Evolutionary conservation across 2,797 vertebrate genomes (phyloP).

Genomic region (Poeciliopsis gracilis): DNA sequence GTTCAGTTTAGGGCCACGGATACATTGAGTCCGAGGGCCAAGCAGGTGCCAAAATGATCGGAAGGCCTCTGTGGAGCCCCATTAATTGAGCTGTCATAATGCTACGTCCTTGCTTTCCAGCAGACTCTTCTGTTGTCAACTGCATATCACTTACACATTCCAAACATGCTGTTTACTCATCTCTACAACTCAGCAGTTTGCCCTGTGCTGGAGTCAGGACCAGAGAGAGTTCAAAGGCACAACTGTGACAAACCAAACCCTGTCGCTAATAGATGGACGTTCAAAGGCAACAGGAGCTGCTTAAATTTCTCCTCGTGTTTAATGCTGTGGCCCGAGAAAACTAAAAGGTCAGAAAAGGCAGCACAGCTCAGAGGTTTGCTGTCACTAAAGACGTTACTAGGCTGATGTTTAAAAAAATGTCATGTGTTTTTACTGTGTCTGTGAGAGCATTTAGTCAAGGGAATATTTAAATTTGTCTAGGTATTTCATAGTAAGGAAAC

Average conservation of each 20-base stretch:
- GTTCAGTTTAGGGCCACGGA: slow-evolving; percentile 36
- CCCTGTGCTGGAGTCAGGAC: slow-evolving; percentile 45
- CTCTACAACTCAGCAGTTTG: slow-evolving; percentile 65
- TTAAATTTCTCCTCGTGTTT: slow-evolving; percentile 29
- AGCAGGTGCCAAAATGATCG: slow-evolving; percentile 69
- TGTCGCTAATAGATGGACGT: slow-evolving; percentile 25
- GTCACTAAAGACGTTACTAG: slow-evolving; percentile 11
- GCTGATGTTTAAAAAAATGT: slow-evolving; percentile 22
- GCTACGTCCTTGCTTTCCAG: slow-evolving; percentile 67
- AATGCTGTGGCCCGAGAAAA: slow-evolving; percentile 27
- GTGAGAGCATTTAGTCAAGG: slow-evolving; percentile 15
- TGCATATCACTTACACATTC: slow-evolving; percentile 40
- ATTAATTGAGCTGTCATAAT: slow-evolving; percentile 75
- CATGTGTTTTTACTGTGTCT: slow-evolving; percentile 21
- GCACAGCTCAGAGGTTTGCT: slow-evolving; percentile 9
- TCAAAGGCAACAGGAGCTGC: slow-evolving; percentile 41
- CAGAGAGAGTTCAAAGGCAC: slow-evolving; percentile 59
- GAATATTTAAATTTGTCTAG: slow-evolving; percentile 29
- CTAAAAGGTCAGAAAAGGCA: slow-evolving; percentile 21
- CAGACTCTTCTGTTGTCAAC: slow-evolving; percentile 69
- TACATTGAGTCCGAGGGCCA: slow-evolving; percentile 54
- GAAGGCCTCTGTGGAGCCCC: slow-evolving; percentile 54
- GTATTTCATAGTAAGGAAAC: background rate
- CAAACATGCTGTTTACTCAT: slow-evolving; percentile 35
- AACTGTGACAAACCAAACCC: slow-evolving; percentile 41